Evolutionary conservation across 2,797 vertebrate species (phyloP).

Genomic region (Ptychadena robeensis): DNA sequence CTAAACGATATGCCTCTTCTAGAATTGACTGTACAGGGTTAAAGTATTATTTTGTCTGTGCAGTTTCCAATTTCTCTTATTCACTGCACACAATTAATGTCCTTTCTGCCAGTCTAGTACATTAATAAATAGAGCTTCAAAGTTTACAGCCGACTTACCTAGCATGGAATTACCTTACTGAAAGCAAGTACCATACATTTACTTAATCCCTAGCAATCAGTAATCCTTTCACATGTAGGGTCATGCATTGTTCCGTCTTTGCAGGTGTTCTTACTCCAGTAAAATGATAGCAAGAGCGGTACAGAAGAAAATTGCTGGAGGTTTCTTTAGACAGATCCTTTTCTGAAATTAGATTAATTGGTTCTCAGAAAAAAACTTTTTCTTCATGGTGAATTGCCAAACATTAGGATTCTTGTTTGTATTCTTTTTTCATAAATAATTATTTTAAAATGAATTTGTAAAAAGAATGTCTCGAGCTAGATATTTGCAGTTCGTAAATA

Average conservation of each 20-base stretch:
- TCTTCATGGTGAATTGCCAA: not conserved
- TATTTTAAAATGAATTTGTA: not conserved
- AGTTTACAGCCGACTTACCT: conserved; percentile 38
- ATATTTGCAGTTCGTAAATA: not conserved
- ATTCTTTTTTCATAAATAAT: not conserved
- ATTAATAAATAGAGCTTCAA: conserved; percentile 48
- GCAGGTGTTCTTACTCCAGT: conserved; percentile 52
- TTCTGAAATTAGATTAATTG: conserved; percentile 28
- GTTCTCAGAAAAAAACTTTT: conserved; percentile 5
- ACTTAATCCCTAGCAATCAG: conserved; percentile 49
- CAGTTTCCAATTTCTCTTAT: conserved; percentile 27
- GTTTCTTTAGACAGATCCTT: conserved; percentile 21
- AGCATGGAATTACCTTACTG: conserved; percentile 35
- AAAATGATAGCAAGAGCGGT: conserved; percentile 23
- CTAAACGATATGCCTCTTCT: not conserved
- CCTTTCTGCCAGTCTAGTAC: conserved; percentile 11
- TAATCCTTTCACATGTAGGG: conserved; percentile 37
- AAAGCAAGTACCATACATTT: conserved; percentile 36
- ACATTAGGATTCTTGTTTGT: not conserved
- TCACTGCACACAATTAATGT: conserved; percentile 17
- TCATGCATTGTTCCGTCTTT: conserved; percentile 33
- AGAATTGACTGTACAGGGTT: conserved; percentile 3
- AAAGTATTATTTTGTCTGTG: conserved; percentile 6
- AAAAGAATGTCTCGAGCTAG: not conserved
- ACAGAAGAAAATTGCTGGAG: conserved; percentile 9